These are phyloP conservation scores for Acrocera orbiculus DNA, from an alignment of 2,888 invertebrate genomes.

Conservation along the genomic window DNA sequence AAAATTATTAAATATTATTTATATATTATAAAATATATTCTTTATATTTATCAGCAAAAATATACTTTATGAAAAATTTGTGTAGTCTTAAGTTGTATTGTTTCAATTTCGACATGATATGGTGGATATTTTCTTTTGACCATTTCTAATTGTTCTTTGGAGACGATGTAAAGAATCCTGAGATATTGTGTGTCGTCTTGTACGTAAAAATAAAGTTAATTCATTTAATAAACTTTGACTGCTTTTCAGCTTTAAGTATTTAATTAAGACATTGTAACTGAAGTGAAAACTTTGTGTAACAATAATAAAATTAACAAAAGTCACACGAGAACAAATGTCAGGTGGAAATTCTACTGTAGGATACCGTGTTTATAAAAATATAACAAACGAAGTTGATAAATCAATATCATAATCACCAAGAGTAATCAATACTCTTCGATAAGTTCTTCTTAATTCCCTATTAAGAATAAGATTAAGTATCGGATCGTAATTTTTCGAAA, in stretches of 20 bases:
- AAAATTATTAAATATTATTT: background rate
- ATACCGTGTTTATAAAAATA: constrained; percentile 91
- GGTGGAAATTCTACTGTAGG: constrained; percentile 99
- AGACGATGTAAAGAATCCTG: no score
- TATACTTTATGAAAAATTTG: constrained; percentile 99
- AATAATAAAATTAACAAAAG: constrained; percentile 98
- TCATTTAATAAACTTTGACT: no score
- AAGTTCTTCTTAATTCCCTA: constrained; percentile 84
- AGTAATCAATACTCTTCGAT: constrained; percentile 94
- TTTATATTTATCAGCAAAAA: constrained; percentile 54
- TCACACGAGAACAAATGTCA: constrained; percentile 96
- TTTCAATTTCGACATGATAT: constrained; percentile 98
- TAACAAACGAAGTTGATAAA: constrained; percentile 96
- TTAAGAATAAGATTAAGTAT: constrained; percentile 97
- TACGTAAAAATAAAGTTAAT: no score
- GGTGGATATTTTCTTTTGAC: constrained; percentile 94
- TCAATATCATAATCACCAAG: constrained; percentile 99
- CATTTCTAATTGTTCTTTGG: constrained; percentile 89
- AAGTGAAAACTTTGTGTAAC: constrained; percentile 93
- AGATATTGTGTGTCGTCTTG: no score
- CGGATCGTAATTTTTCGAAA: constrained; percentile 99
- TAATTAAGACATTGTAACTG: constrained; percentile 97
- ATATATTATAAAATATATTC: constrained; percentile 3
- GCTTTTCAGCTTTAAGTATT: constrained; percentile 94
- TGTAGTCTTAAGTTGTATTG: constrained; percentile 98